Evolutionary conservation across 92 coral and sea anemone genomes (phyloP), one percentile per base, ranked within the genome.

Genomic region (Plumapathes pennacea): DNA sequence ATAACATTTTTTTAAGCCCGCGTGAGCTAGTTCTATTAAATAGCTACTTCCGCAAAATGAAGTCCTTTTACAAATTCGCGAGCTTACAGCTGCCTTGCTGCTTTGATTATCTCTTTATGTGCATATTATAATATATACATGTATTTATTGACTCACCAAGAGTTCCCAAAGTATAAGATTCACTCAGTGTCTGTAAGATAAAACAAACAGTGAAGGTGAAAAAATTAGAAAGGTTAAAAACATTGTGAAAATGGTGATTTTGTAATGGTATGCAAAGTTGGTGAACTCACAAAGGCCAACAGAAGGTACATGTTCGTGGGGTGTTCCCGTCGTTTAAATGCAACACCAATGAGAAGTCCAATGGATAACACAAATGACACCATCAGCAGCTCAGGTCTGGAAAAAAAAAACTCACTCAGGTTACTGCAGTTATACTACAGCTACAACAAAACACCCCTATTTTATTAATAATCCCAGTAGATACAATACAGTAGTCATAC

Each of bases 261-360:
- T n/a, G n/a, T n/a, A n/a, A n/a, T n/a, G 22, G 21, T 5, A 8
- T 17, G 28, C 17, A 2, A 27, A 12, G 34, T 18, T 3, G 24
- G 32, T 9, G 28, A 10, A 86, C 99, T 94, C 78, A 94, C 99
- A 84, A 94, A 94, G 23, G 89, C 99, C 28, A 81, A 55, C 21
- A 94, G 88, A 20, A 94, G 88, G 54, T 94, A 94, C 89, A 94
- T 76, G 44, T 94, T 94, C 12, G 80, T 74, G 5, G 99, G 99
- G 36, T 84, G 82, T 28, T 94, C 99, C 54, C 80, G 72, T 36
- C 99, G 83, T 54, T 94, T 94, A 61, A 94, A 72, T 62, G 83
- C 78, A 85, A 92, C 68, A 13, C 86, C 96, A 70, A 92, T 88
- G 50, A 92, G 79, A 18, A 81, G 76, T 1, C 96, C 98, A 59